A percentile compares a stretch with the other conserved stretches of the same genome.
Conservation (phyloP, 2,113 vertebrate genomes). For the human (Homo sapiens) region DNA sequence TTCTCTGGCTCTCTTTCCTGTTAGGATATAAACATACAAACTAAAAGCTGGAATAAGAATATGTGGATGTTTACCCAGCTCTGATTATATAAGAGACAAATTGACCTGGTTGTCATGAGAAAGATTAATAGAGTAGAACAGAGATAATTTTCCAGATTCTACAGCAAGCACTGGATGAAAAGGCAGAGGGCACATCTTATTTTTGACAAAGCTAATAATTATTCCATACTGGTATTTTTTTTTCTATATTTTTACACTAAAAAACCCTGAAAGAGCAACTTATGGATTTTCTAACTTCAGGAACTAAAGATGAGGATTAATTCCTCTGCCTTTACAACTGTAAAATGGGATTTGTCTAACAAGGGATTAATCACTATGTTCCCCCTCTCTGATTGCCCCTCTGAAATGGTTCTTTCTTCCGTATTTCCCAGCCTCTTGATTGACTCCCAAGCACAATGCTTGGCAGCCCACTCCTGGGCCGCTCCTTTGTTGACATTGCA, state of each 20-base stretch:
- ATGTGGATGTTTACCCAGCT: neutral
- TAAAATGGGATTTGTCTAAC: neutral
- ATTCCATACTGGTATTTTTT: neutral
- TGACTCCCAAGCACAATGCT: neutral
- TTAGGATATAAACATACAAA: neutral
- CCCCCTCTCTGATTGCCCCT: rapidly evolving
- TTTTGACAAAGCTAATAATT: neutral
- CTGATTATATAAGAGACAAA: neutral
- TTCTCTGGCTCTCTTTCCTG: neutral
- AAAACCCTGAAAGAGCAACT: neutral
- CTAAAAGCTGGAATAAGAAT: neutral
- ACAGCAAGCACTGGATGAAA: neutral
- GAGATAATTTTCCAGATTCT: neutral
- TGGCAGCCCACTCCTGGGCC: too few relatives aligned
- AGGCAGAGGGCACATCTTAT: neutral
- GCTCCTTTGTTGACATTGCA: neutral
- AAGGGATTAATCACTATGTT: rapidly evolving
- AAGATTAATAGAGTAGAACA: neutral
- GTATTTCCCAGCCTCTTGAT: neutral
- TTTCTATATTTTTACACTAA: neutral
- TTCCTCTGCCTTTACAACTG: too few relatives aligned
- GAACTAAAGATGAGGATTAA: rapidly evolving
- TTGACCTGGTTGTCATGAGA: too few relatives aligned
- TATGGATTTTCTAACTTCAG: neutral
- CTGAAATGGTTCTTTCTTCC: neutral